A percentile compares a stretch with the other conserved stretches of the same genome.
Conservation (phyloP, 2,797 vertebrate species). For the Periparus ater region DNA sequence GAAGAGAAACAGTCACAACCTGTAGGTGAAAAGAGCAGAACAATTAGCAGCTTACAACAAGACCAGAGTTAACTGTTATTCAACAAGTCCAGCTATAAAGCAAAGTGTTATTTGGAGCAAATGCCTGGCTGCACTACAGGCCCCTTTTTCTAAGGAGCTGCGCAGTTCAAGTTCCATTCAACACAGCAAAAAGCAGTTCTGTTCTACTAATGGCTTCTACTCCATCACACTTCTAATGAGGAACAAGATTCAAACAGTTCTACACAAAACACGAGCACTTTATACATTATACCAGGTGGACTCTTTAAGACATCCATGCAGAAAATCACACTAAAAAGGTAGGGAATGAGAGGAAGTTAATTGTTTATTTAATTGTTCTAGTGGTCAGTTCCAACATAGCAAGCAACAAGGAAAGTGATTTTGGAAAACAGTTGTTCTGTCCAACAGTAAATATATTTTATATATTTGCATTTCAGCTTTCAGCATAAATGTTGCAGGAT, state of each 20-base stretch:
- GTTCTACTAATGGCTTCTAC: background rate
- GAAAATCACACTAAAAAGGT: background rate
- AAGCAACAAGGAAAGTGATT: background rate
- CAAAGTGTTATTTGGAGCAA: background rate
- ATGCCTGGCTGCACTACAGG: background rate
- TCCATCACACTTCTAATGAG: background rate
- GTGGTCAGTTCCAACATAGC: background rate
- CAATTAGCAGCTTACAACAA: conserved; percentile 28
- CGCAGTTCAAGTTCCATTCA: background rate
- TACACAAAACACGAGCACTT: background rate
- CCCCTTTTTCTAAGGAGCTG: background rate
- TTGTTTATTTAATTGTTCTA: background rate
- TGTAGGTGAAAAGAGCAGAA: conserved; percentile 66
- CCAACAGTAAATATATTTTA: background rate
- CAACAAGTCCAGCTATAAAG: background rate
- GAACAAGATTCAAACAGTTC: background rate
- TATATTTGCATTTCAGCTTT: background rate
- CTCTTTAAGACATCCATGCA: background rate
- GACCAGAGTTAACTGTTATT: background rate
- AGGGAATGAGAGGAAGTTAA: background rate
- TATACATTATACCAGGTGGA: background rate
- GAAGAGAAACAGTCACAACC: conserved; percentile 86
- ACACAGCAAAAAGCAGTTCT: background rate
- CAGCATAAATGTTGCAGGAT: background rate
- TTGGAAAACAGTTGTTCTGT: background rate